Percentiles rank a stretch among this genome's conserved stretches.
phyloP scores from a whole-genome alignment of 1,140 invertebrate genomes.

The Neodiprion pinetum region DNA sequence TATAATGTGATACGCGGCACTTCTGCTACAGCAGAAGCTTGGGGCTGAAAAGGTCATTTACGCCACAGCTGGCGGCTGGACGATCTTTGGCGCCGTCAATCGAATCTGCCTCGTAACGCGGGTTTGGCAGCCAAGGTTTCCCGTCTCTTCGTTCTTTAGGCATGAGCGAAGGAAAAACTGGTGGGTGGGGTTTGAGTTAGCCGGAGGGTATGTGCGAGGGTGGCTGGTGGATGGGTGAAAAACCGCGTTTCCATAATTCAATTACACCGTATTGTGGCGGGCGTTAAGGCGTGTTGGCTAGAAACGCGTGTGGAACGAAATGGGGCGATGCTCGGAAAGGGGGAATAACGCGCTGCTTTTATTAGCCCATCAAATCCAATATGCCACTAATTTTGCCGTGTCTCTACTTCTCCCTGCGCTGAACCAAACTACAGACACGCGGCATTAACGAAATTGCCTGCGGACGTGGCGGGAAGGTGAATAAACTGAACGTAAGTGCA shows the following conservation, averaged over 20 bases:
- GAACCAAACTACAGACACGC: not conserved
- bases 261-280: conserved; percentile 2
- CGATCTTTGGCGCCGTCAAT: not conserved
- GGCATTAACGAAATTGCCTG: not conserved
- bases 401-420: not conserved
- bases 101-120: conserved; percentile 1
- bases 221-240: not conserved
- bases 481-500: not conserved
- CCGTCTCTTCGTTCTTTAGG: not conserved
- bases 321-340: too few relatives aligned
- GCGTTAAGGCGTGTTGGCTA: not conserved
- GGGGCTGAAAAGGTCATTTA: conserved; percentile 2
- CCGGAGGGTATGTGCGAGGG: too few relatives aligned
- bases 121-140: not conserved
- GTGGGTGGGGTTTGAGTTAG: not conserved
- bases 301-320: too few relatives aligned
- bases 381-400: conserved; percentile 7
- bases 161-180: not conserved
- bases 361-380: conserved; percentile 5
- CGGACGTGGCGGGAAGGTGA: not conserved
- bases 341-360: not conserved
- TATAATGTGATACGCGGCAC: too few relatives aligned
- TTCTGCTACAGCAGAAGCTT: not conserved
- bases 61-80: not conserved
- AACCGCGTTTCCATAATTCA: not conserved